Evolutionary conservation across 2,888 invertebrate genomes (phyloP), one percentile per base, ranked within the genome.

Genomic region (Drosophila multiciliata): DNA sequence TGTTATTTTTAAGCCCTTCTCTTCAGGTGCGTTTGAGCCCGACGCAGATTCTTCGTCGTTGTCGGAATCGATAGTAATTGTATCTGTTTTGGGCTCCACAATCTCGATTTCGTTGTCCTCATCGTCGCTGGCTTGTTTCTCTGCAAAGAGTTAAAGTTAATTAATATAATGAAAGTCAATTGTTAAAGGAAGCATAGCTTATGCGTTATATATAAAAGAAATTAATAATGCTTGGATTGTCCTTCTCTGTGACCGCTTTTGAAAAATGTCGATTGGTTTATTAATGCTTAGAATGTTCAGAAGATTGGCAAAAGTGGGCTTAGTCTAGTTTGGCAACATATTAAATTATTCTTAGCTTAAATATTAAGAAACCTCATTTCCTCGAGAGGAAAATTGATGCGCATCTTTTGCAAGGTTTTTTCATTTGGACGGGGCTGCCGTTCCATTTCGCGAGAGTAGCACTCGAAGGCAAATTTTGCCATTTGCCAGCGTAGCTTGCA

Each of bases 91-190:
- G 3, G 93, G 92, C 69, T 93, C 93, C 35, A 93, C 92, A 77
- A 93, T 93, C 75, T 92, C 91, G 15, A 93, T 91, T 77, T 93
- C 93, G 61, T 93, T 93, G 61, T 93, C 93, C 62, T 93, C 93
- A 61, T 90, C 92, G 58, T 93, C 92, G 68, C 91, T 92, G 36
- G 92, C 92, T 87, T 93, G 92, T 84, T 93, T 93, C 26, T 93
- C 92, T 93, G 72, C 0, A 88, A 90, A 59, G 23, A 64, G 33
- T 55, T 1, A 6, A 8, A 23, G 7, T 36, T 23, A 5, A 64
- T 49, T 29, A 9, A 50, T n/a, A 20, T 20, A 42, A 42, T 20
- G 9, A 12, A 11, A 20, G 15, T 9, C 2, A 0, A 29, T 17
- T 26, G 2, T 12, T 23, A 36, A 17, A 9, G 23, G 26, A 11